phyloP scores from a whole-genome alignment of 2,113 vertebrate species.

The Siniperca chuatsi region DNA sequence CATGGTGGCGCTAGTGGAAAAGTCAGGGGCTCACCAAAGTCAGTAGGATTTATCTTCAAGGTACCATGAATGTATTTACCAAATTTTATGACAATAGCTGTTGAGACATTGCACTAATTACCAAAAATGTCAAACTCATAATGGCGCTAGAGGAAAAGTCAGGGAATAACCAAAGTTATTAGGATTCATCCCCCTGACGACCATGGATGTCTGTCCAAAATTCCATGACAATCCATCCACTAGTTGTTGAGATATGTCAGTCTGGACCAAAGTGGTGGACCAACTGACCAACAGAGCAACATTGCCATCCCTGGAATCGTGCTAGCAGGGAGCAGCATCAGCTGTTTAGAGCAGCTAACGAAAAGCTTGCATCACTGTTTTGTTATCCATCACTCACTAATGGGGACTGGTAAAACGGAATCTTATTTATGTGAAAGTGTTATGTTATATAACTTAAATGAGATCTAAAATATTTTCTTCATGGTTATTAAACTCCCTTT shows the following conservation, averaged over 20 bases:
- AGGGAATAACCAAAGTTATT: neutral
- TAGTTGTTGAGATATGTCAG: neutral
- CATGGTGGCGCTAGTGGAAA: no score
- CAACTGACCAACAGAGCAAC: neutral
- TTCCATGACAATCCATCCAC: neutral
- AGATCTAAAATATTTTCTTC: conserved; percentile 59
- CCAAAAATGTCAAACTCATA: neutral
- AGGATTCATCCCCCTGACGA: neutral
- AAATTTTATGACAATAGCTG: neutral
- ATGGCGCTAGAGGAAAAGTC: neutral
- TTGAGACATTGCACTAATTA: neutral
- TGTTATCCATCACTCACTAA: conserved; percentile 46
- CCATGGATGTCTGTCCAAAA: neutral
- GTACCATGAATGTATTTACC: neutral
- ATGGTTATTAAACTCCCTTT: conserved; percentile 52
- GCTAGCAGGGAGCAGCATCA: neutral
- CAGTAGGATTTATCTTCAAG: neutral
- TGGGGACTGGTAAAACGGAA: conserved; percentile 29
- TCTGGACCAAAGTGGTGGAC: neutral
- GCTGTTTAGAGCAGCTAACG: conserved; percentile 26
- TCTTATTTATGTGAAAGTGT: conserved; percentile 38
- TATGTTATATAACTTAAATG: conserved; percentile 47
- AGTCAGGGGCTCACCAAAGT: neutral
- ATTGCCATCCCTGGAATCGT: conserved; percentile 4
- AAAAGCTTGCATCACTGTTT: conserved; percentile 38